Base-by-base conservation (phyloP, 2,888 invertebrate genomes). In the Dicroscelio sp. region DNA sequence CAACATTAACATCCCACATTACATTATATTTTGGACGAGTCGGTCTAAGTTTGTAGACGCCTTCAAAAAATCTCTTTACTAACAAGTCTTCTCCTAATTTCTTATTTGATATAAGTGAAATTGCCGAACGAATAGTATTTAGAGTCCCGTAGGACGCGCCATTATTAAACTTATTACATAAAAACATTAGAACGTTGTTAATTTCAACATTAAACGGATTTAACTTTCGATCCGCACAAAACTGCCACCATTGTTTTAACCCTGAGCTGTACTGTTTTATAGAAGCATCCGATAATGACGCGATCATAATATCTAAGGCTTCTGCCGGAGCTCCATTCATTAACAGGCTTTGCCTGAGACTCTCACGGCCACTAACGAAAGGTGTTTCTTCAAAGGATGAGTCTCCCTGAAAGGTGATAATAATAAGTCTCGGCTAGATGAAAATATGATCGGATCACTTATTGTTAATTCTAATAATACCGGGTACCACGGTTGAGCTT, bases 201-300 rank as follows among this genome's bases (percentile, higher is more conserved):
- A 65, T 4, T 31, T 25, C 17, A 2, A 65, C 17, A 31, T 30
- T 31, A 31, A 65, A 27, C 6, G 71, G 71, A 23, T 71, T 25
- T 10, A 3, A 31, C 3, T 31, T 2, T 31, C 20, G 20, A 4
- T 30, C 1, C 3, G 12, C 17, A 31, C 93, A 93, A 65, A 92
- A 95, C 0, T 75, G 12, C 86, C 92, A 93, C 93, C 94, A 94
- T 4, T 89, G 79, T 67, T 93, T 93, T 31, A 94, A 78, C 0
- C 86, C 92, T 6, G 86, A 80, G 8, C 78, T 80, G 55, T 94
- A 95, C 75, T 94, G 94, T 67, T 88, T 93, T 6, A 93, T 35
- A 8, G 94, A 93, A 8, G 92, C 83, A 6, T 83, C 8, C 27
- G 93, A 75, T 38, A 95, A 63, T 5, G 94, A 95, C 6, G 94